Conservation (phyloP, 1,140 invertebrate genomes). For the Neodiprion lecontei region DNA sequence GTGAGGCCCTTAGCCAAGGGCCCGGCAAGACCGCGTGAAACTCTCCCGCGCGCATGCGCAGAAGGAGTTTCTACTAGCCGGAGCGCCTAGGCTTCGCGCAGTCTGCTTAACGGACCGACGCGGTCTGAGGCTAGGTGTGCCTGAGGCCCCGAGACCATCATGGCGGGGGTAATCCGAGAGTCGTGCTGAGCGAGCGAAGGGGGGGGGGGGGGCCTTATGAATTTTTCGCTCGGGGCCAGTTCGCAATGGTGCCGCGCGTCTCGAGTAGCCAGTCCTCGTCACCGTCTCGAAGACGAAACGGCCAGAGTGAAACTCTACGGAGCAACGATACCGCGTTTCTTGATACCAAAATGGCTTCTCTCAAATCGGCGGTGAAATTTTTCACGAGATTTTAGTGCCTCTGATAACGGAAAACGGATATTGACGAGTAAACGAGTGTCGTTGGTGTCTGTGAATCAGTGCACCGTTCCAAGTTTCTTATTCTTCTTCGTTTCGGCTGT, state of each 20-base stretch:
- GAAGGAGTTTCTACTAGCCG: no score
- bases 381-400: constrained; percentile 25
- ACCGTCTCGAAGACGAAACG: constrained; percentile 32
- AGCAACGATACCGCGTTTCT: constrained; percentile 20
- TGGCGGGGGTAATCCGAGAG: constrained; percentile 24
- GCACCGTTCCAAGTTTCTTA: neutral
- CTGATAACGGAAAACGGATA: constrained; percentile 28
- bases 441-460: neutral
- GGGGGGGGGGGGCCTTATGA: constrained; percentile 39
- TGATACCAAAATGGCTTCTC: constrained; percentile 21
- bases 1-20: no score
- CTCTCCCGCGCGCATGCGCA: no score
- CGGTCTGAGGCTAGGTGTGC: neutral
- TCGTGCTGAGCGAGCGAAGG: constrained; percentile 31
- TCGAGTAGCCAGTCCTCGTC: neutral
- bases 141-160: constrained; percentile 14
- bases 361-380: constrained; percentile 19
- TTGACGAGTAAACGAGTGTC: constrained; percentile 28
- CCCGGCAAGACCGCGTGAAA: no score
- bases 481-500: neutral
- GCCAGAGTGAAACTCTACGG: constrained; percentile 34
- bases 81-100: no score
- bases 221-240: constrained; percentile 41
- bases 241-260: constrained; percentile 31
- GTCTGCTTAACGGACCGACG: no score